phyloP scores from a whole-genome alignment of 2,888 invertebrate genomes.

The Lasioglossum leucozonium region DNA sequence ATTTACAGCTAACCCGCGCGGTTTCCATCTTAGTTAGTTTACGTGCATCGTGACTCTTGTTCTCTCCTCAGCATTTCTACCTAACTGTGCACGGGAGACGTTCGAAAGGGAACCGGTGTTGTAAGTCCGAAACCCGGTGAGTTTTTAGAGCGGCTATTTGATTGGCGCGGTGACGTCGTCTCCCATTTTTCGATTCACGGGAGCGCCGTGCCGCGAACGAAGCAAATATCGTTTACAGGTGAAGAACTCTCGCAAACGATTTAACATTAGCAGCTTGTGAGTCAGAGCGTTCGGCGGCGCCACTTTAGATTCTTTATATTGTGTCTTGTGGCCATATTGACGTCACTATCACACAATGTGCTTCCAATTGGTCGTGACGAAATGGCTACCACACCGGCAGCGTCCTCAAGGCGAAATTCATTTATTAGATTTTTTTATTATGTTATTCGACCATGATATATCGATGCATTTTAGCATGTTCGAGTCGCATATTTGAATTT shows the following conservation, averaged over 20 bases:
- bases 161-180: slow-evolving; percentile 55
- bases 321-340: slow-evolving; percentile 33
- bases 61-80: background rate
- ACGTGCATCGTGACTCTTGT: background rate
- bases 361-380: background rate
- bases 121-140: background rate
- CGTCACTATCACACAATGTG: slow-evolving; percentile 14
- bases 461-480: no score
- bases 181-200: slow-evolving; percentile 13
- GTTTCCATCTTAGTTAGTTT: background rate
- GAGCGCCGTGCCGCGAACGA: slow-evolving; percentile 18
- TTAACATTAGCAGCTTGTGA: slow-evolving; percentile 68
- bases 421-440: background rate
- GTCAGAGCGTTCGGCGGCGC: slow-evolving; percentile 72
- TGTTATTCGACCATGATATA: no score
- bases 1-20: background rate
- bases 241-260: slow-evolving; percentile 67
- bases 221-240: slow-evolving; percentile 73
- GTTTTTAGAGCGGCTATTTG: slow-evolving; percentile 4
- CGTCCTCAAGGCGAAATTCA: background rate
- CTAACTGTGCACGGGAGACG: background rate
- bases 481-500: no score
- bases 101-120: background rate
- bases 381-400: slow-evolving; percentile 6
- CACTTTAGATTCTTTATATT: slow-evolving; percentile 66